Evolutionary conservation across 2,113 vertebrate species (phyloP).

Genomic region (Seriola dumerili): DNA sequence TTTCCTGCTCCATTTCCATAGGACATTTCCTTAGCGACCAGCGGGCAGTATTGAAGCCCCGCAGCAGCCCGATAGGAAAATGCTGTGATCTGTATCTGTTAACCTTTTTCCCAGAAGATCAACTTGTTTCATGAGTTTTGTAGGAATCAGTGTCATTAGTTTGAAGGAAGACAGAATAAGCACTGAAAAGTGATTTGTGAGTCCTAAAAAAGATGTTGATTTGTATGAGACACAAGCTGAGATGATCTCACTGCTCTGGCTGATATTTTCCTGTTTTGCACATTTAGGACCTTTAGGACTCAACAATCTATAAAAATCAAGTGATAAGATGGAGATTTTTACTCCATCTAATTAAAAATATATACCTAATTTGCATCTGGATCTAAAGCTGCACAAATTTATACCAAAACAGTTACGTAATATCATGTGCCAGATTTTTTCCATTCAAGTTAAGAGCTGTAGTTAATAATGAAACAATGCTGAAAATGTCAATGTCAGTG

Average conservation of each 20-base stretch:
- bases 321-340: not conserved
- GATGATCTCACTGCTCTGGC: not conserved
- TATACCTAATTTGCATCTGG: not conserved
- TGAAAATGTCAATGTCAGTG: too few species aligned
- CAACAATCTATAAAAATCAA: not conserved
- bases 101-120: not conserved
- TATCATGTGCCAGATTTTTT: too few species aligned
- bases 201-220: too few species aligned
- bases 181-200: not conserved
- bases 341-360: not conserved
- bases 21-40: conserved; percentile 56
- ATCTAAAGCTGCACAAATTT: not conserved
- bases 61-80: conserved; percentile 67
- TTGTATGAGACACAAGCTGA: not conserved
- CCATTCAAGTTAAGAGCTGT: too few species aligned
- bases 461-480: too few species aligned
- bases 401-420: too few species aligned
- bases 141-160: not conserved
- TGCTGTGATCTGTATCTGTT: conserved; percentile 48
- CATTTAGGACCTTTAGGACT: not conserved
- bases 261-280: not conserved
- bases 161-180: too few species aligned
- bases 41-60: not conserved
- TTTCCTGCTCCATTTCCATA: conserved; percentile 70
- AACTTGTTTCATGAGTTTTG: not conserved